Evolutionary conservation across 2,888 invertebrate genomes (phyloP).

Genomic region (Labia minor): DNA sequence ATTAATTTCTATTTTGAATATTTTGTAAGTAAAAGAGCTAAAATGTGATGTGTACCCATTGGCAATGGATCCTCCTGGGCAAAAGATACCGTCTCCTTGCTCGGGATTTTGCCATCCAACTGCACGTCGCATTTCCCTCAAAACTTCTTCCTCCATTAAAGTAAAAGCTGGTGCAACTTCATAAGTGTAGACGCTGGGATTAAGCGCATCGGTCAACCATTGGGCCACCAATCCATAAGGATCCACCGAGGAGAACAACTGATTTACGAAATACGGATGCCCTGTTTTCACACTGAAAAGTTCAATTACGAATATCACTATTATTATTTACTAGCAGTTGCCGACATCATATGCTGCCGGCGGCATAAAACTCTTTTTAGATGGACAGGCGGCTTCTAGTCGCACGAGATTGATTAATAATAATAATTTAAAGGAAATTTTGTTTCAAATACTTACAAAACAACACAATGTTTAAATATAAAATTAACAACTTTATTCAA

Average conservation of each 20-base stretch:
- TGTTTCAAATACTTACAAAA: too few species aligned
- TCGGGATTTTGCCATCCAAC: conserved; percentile 65
- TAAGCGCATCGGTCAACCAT: conserved; percentile 74
- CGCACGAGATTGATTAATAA: too few species aligned
- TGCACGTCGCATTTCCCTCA: conserved; percentile 65
- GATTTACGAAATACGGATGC: conserved; percentile 82
- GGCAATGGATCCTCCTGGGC: conserved; percentile 80
- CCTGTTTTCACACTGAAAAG: conserved; percentile 83
- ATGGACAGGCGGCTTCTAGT: too few species aligned
- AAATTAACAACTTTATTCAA: too few species aligned
- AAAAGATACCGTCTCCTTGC: conserved; percentile 74
- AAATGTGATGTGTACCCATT: conserved; percentile 54
- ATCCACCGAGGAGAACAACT: conserved; percentile 70
- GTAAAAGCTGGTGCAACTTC: conserved; percentile 83
- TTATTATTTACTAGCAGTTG: too few species aligned
- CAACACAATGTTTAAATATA: too few species aligned
- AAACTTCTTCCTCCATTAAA: conserved; percentile 72
- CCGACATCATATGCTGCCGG: too few species aligned
- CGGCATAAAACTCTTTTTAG: too few species aligned
- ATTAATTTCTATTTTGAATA: too few species aligned
- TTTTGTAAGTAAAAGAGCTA: too few species aligned
- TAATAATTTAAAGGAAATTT: too few species aligned
- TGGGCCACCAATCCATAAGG: conserved; percentile 75
- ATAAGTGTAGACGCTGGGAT: conserved; percentile 80
- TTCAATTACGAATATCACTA: conserved; percentile 63